Percentiles rank a stretch among this genome's conserved stretches.
Evolutionary conservation across 2,797 vertebrate species (phyloP).

Genomic region (Fistularia commersonii): DNA sequence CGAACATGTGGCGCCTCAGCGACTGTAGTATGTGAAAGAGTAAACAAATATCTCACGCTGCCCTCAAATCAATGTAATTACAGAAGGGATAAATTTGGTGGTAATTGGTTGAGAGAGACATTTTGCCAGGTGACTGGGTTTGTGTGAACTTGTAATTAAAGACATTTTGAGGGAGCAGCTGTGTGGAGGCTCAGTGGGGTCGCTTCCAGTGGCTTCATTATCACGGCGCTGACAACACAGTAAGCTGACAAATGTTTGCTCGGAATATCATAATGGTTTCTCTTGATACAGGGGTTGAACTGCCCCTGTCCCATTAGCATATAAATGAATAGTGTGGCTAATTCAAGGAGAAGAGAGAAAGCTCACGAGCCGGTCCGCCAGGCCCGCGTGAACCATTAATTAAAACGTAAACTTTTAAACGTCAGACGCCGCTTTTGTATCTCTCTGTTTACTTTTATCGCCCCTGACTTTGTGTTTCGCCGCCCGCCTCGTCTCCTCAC

Average conservation of each 20-base stretch:
- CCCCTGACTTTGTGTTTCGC: slow-evolving; percentile 12
- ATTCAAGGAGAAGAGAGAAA: slow-evolving; percentile 43
- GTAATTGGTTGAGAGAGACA: slow-evolving; percentile 63
- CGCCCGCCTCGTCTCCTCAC: slow-evolving; percentile 8
- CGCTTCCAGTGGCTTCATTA: slow-evolving; percentile 58
- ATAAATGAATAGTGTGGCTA: slow-evolving; percentile 65
- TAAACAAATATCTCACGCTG: slow-evolving; percentile 46
- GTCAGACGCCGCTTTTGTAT: slow-evolving; percentile 17
- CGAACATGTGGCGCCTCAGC: slow-evolving; percentile 14
- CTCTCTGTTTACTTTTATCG: slow-evolving; percentile 15
- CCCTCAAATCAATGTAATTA: slow-evolving; percentile 63
- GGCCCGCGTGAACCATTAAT: slow-evolving; percentile 32
- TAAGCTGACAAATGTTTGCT: slow-evolving; percentile 72
- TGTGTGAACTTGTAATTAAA: slow-evolving; percentile 62
- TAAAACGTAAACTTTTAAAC: slow-evolving; percentile 48
- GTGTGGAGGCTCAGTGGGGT: slow-evolving; percentile 39
- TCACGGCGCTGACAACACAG: slow-evolving; percentile 58
- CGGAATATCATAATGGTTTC: slow-evolving; percentile 60
- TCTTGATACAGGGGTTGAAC: slow-evolving; percentile 58
- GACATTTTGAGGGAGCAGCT: slow-evolving; percentile 50
- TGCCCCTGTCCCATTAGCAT: slow-evolving; percentile 61
- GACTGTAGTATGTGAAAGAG: slow-evolving; percentile 21
- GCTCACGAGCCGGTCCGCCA: slow-evolving; percentile 37
- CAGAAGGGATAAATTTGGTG: slow-evolving; percentile 53
- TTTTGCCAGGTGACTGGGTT: slow-evolving; percentile 64